Percentiles rank a stretch among this genome's conserved stretches.
Conservation (phyloP, 1,140 invertebrate genomes). For the Cherax quadricarinatus region DNA sequence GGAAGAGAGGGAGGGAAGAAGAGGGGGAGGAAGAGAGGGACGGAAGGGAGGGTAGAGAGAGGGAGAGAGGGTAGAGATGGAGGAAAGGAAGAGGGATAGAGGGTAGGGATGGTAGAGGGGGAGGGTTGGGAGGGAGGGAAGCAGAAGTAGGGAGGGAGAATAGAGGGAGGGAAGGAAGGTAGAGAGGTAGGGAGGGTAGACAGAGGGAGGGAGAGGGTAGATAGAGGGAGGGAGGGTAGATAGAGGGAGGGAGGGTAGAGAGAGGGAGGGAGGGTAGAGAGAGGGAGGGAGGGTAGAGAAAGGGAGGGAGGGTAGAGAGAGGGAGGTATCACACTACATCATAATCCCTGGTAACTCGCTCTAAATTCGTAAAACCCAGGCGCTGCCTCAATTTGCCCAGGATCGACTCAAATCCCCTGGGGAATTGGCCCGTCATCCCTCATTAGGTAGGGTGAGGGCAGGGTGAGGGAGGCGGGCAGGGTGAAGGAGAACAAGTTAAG, state of each 20-base stretch:
- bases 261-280: too few relatives aligned
- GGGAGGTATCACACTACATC: neutral
- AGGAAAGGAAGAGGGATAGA: too few relatives aligned
- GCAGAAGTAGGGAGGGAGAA: too few relatives aligned
- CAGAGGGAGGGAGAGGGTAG: neutral
- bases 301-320: neutral
- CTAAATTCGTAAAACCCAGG: slow-evolving; percentile 50
- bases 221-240: neutral
- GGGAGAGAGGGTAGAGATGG: too few relatives aligned
- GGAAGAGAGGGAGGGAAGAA: neutral
- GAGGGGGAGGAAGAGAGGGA: neutral
- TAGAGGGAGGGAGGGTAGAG: neutral
- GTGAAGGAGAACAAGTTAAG: neutral
- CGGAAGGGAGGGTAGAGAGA: too few relatives aligned
- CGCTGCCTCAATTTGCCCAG: slow-evolving; percentile 45
- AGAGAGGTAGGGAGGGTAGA: neutral
- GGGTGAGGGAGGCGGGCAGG: neutral
- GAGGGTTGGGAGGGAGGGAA: too few relatives aligned
- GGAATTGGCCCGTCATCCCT: slow-evolving; percentile 63
- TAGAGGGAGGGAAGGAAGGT: neutral
- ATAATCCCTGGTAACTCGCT: slow-evolving; percentile 49
- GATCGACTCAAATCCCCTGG: slow-evolving; percentile 42
- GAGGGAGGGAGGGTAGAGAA: neutral
- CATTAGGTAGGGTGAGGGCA: slow-evolving; percentile 14
- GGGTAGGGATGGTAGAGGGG: neutral